These are phyloP conservation scores for Euzetes globulus DNA, from an alignment of 2,888 invertebrate genomes.

Conservation along the genomic window DNA sequence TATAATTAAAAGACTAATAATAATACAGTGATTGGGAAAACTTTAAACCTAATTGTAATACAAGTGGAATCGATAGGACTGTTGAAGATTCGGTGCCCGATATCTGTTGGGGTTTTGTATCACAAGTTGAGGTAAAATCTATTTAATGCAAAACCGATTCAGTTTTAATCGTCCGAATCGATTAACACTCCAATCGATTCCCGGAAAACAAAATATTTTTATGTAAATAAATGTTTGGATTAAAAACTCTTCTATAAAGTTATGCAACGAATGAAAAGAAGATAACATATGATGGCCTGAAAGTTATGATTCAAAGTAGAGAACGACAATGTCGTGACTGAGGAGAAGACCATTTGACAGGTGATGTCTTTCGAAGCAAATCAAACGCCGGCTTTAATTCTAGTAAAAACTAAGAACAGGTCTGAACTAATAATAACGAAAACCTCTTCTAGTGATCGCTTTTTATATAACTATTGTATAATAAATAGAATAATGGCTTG, in stretches of 20 bases:
- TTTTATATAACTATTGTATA: neutral
- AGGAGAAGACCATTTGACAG: neutral
- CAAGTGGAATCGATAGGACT: neutral
- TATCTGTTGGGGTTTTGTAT: neutral
- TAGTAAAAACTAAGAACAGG: neutral
- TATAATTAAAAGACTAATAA: neutral
- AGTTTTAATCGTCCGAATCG: neutral
- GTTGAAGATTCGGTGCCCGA: neutral
- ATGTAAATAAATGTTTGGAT: neutral
- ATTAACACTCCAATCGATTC: neutral
- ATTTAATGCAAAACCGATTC: neutral
- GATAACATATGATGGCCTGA: neutral
- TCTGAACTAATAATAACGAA: neutral
- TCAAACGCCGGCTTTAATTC: neutral
- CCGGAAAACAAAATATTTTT: neutral
- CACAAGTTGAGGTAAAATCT: slow-evolving; percentile 1
- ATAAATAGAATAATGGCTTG: no score
- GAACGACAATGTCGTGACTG: neutral
- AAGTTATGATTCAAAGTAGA: neutral
- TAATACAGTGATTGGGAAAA: neutral
- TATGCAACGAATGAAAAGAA: neutral
- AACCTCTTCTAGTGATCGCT: neutral
- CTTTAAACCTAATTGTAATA: neutral
- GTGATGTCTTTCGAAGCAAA: neutral
- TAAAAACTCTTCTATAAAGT: slow-evolving; percentile 5